Evolutionary conservation across 2,888 invertebrate species (phyloP).

Genomic region (Tipula helvola): DNA sequence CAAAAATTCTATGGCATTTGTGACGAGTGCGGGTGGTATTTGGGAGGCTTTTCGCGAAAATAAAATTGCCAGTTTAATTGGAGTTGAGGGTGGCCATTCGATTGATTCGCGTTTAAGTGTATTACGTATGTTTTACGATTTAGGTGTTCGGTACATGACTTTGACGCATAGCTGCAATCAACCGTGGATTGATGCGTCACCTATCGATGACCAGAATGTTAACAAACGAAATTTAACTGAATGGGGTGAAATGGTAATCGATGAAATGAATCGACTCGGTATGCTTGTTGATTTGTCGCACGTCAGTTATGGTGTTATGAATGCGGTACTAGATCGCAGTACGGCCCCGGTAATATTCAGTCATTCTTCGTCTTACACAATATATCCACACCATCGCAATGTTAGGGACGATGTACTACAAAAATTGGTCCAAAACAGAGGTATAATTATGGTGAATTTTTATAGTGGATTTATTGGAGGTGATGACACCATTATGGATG

Average conservation of each 20-base stretch:
- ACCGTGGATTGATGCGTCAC: slow-evolving; percentile 36
- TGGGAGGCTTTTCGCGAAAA: slow-evolving; percentile 35
- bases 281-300: slow-evolving; percentile 50
- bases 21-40: slow-evolving; percentile 33
- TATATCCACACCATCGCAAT: slow-evolving; percentile 42
- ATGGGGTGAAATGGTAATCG: slow-evolving; percentile 31
- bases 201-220: slow-evolving; percentile 9
- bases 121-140: slow-evolving; percentile 42
- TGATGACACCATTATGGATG: slow-evolving; percentile 46
- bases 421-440: slow-evolving; percentile 45
- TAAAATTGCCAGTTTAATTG: slow-evolving; percentile 45
- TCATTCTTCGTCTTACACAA: slow-evolving; percentile 43
- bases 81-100: slow-evolving; percentile 48
- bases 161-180: slow-evolving; percentile 49
- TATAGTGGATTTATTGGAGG: slow-evolving; percentile 48
- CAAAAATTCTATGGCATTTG: slow-evolving; percentile 32
- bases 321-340: slow-evolving; percentile 37
- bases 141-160: slow-evolving; percentile 48
- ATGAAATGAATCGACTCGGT: slow-evolving; percentile 52
- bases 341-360: slow-evolving; percentile 48
- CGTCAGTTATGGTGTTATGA: slow-evolving; percentile 45
- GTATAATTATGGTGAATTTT: slow-evolving; percentile 66
- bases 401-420: slow-evolving; percentile 45
- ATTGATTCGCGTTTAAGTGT: slow-evolving; percentile 44
- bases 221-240: slow-evolving; percentile 13